A percentile compares a stretch with the other conserved stretches of the same genome.
These are phyloP conservation scores for Forbesichthys papilliferus DNA, from an alignment of 2,113 vertebrate species.

Conservation along the genomic window DNA sequence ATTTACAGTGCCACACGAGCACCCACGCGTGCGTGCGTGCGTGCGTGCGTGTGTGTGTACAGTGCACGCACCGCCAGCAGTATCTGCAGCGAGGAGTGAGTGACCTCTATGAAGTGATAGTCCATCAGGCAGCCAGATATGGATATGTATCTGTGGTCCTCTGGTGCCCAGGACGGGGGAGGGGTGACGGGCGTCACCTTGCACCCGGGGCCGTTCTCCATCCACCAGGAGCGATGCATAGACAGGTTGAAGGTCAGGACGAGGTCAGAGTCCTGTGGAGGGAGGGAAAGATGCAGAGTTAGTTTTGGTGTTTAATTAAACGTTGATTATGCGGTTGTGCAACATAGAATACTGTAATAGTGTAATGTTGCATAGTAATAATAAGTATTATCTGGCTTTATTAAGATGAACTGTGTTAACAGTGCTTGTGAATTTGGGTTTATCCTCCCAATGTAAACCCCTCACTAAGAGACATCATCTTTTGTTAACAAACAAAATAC, in stretches of 20 bases:
- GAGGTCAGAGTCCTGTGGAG: constrained; percentile 91
- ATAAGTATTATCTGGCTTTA: too few relatives aligned
- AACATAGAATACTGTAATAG: too few relatives aligned
- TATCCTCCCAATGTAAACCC: too few relatives aligned
- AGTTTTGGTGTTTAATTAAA: background rate
- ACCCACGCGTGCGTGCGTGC: background rate
- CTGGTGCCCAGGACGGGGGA: constrained; percentile 96
- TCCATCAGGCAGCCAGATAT: constrained; percentile 95
- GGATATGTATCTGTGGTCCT: constrained; percentile 98
- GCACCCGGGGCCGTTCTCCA: constrained; percentile 98
- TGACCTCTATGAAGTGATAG: constrained; percentile 98
- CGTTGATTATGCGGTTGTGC: too few relatives aligned
- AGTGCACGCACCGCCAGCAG: constrained; percentile 92
- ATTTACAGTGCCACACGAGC: too few relatives aligned
- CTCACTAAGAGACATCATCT: background rate
- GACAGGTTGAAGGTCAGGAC: constrained; percentile 99
- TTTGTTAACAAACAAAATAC: background rate
- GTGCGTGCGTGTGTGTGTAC: background rate
- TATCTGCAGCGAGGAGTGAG: constrained; percentile 96
- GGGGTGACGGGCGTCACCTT: constrained; percentile 93
- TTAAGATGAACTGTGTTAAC: too few relatives aligned
- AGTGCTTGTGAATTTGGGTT: too few relatives aligned
- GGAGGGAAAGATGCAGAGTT: constrained; percentile 25
- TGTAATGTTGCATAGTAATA: too few relatives aligned
- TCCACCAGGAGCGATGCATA: constrained; percentile 99